Evolutionary conservation across 2,888 invertebrate genomes (phyloP).

Genomic region (Trisateles emortualis): DNA sequence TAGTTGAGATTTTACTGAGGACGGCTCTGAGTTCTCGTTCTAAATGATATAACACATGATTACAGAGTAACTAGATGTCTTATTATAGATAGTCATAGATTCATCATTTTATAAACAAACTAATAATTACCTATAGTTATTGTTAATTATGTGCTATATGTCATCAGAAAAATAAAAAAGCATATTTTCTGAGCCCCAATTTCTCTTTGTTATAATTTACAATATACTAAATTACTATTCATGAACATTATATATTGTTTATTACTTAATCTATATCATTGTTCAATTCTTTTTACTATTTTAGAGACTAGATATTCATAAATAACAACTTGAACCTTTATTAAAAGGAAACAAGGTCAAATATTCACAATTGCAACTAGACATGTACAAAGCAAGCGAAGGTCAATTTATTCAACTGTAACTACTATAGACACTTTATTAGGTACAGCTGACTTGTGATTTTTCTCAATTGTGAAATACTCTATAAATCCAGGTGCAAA

Average conservation of each 20-base stretch:
- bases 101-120: too few relatives aligned
- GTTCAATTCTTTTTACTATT: neutral
- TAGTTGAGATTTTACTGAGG: slow-evolving; percentile 95
- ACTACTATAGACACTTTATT: slow-evolving; percentile 12
- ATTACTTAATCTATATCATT: neutral
- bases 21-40: slow-evolving; percentile 91
- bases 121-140: too few relatives aligned
- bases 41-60: slow-evolving; percentile 21
- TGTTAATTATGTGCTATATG: too few relatives aligned
- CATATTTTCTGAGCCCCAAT: too few relatives aligned
- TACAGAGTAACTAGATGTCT: too few relatives aligned
- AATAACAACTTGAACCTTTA: neutral
- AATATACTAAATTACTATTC: too few relatives aligned
- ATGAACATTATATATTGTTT: too few relatives aligned
- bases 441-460: slow-evolving; percentile 7
- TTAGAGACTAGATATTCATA: neutral
- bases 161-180: too few relatives aligned
- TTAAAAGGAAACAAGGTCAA: slow-evolving; percentile 42
- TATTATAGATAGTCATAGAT: too few relatives aligned
- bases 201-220: too few relatives aligned
- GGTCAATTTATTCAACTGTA: slow-evolving; percentile 53
- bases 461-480: neutral
- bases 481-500: too few relatives aligned
- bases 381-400: slow-evolving; percentile 41
- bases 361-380: slow-evolving; percentile 37